Evolutionary conservation across 30 jellyfish, hydroid and myxozoan species (phyloP).

Genomic region (Aurelia sp.): DNA sequence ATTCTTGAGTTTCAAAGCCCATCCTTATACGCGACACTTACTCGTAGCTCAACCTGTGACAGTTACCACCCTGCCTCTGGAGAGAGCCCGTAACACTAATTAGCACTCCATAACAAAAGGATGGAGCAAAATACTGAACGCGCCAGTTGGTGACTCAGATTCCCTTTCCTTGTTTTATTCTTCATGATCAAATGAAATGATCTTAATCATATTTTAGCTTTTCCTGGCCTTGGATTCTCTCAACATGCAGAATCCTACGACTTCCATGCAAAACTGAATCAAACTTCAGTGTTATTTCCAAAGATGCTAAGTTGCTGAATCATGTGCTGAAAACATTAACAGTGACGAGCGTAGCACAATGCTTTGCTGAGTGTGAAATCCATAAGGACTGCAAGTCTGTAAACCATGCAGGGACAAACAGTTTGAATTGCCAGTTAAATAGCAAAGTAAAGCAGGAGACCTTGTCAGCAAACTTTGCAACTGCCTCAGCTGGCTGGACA

Average conservation of each 20-base stretch:
- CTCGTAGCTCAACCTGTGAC: too few relatives aligned
- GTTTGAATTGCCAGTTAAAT: slow-evolving; percentile 15
- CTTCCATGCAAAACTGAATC: slow-evolving; percentile 28
- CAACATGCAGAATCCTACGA: slow-evolving; percentile 21
- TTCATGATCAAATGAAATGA: too few relatives aligned
- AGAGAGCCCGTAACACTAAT: too few relatives aligned
- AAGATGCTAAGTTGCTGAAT: not conserved
- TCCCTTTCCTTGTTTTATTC: too few relatives aligned
- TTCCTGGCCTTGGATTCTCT: too few relatives aligned
- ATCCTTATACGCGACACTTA: too few relatives aligned
- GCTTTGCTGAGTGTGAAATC: slow-evolving; percentile 5
- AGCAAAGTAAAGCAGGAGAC: slow-evolving; percentile 1
- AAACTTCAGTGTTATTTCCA: not conserved
- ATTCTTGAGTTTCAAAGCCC: too few relatives aligned
- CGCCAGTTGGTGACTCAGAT: too few relatives aligned
- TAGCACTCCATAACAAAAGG: too few relatives aligned
- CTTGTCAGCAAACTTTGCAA: not conserved
- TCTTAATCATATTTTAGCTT: too few relatives aligned
- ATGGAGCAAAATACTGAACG: too few relatives aligned
- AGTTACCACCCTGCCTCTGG: too few relatives aligned
- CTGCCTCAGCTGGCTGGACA: not conserved
- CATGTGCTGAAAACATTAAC: not conserved
- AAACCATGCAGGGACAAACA: not conserved
- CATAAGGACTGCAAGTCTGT: slow-evolving; percentile 2
- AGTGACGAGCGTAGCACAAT: not conserved